Base-by-base conservation (phyloP, 2,113 vertebrate genomes). In the Sciurus niger region DNA sequence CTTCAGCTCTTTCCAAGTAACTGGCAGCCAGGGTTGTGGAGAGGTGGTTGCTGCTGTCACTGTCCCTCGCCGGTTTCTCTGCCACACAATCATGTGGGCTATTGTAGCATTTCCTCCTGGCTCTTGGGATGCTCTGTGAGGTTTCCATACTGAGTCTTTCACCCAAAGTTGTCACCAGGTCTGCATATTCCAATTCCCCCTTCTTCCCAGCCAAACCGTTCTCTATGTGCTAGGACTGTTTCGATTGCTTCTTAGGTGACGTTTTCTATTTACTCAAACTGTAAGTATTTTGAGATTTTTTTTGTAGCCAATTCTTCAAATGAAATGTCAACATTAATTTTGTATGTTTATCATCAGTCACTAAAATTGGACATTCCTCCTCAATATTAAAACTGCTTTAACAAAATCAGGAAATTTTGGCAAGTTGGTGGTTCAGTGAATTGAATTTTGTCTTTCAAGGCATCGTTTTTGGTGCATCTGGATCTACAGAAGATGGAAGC, bases 181-280 rank as follows among this genome's bases (percentile, higher is more conserved):
- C 53, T 86, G 63, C 13, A 34, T 24, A 34, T 68, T 82, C 28
- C 60, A 73, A 40, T 16, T 17, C 1, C 12, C 30, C 43, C 51
- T 93, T 55, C 78, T 93, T 55, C 78, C 18, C 92, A 92, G 55
- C 30, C 32, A 74, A 63, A 32, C 37, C 48, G 76, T 68, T 95
- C 77, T 55, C 25, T 8, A 68, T 0, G 4, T 60, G 24, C 20
- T 60, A 46, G 48, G 18, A 91, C 28, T 63, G 6, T 93, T 84
- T 48, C 68, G 46, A 85, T 30, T 55, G 25, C 46, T 92, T 77
- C 46, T 28, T 70, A 34, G 70, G 9, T 25, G 6, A 30, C 0
- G 14, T 72, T 92, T 91, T 80, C 46, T 83, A 67, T 67, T 93
- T 89, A 72, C 63, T 89, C 78, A 86, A 89, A 95, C 37, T 74